Evolutionary conservation across 2,888 invertebrate genomes (phyloP), one percentile per base, ranked within the genome.

Genomic region (Harpalus rufipes): DNA sequence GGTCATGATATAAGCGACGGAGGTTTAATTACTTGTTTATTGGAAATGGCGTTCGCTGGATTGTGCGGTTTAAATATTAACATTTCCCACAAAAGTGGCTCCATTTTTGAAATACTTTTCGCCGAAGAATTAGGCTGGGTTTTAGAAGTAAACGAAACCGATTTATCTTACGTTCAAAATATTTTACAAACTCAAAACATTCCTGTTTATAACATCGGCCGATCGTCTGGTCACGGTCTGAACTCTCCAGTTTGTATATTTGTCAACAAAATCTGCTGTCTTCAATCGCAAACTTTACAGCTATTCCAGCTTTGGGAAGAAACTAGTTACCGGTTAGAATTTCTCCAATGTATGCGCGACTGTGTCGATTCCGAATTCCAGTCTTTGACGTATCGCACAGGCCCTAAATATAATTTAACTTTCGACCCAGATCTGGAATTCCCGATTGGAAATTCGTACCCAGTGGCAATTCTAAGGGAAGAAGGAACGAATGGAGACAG

Each of bases 1-100:
- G 98, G 99, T 0, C 99, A 99, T 90, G 99, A 99, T 90, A 93
- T 99, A 5, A 99, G 98, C 89, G 99, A 99, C 92, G 99, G 99
- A 21, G 99, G 99, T 41, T 92, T 99, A 44, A 92, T 99, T 61
- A 96, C 96, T 32, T 96, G 97, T 87, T 90, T 97, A 0, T 89
- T 99, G 85, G 99, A 99, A 92, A 99, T 99, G 98, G 96, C 96
- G n/a, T 97, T 99, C 89, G 98, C 95, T 84, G 98, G 99, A 56
- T 92, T 98, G 85, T 94, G 96, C 87, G 98, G 98, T 0, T 88
- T 98, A 14, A 91, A 94, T 14, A 90, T 96, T 0, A 93, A 95
- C 86, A 89, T 97, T 16, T 90, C 91, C 0, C 93, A 94, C 85
- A 92, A 92, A 85, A 90, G 90, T 56, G 93, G 93, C 0, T 92